Conservation (phyloP, 2,797 vertebrate species). For the Vireo griseus region DNA sequence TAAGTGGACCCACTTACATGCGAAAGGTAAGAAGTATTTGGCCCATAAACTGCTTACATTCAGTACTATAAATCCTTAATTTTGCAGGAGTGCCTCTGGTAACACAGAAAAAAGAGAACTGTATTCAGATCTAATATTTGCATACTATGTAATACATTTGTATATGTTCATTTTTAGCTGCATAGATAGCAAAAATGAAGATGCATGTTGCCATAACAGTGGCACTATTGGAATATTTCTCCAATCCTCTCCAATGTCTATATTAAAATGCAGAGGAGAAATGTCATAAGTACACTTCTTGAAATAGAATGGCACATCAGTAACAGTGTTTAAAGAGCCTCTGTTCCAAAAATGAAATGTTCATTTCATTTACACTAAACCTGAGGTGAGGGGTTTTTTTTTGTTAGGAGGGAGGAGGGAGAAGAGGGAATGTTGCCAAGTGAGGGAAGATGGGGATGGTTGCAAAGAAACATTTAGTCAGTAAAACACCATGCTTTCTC, state of each 20-base stretch:
- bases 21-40: background rate
- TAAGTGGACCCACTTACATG: background rate
- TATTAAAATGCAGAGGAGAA: constrained; percentile 41
- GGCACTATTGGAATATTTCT: background rate
- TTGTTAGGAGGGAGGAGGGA: background rate
- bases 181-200: constrained; percentile 10
- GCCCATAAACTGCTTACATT: background rate
- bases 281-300: constrained; percentile 14
- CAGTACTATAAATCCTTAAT: background rate
- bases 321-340: constrained; percentile 36
- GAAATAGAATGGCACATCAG: constrained; percentile 58
- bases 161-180: background rate
- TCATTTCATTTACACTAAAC: constrained; percentile 64
- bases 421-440: background rate
- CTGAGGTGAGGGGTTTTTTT: background rate
- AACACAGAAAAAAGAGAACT: background rate
- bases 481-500: constrained; percentile 76
- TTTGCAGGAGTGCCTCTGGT: background rate
- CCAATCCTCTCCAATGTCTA: background rate
- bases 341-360: constrained; percentile 53
- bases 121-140: background rate
- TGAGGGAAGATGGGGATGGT: background rate
- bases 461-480: constrained; percentile 71
- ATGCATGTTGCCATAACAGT: background rate
- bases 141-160: background rate